A percentile compares a stretch with the other conserved stretches of the same genome.
These are phyloP conservation scores for Epinephelus fuscoguttatus DNA, from an alignment of 2,113 vertebrate genomes.

Conservation along the genomic window DNA sequence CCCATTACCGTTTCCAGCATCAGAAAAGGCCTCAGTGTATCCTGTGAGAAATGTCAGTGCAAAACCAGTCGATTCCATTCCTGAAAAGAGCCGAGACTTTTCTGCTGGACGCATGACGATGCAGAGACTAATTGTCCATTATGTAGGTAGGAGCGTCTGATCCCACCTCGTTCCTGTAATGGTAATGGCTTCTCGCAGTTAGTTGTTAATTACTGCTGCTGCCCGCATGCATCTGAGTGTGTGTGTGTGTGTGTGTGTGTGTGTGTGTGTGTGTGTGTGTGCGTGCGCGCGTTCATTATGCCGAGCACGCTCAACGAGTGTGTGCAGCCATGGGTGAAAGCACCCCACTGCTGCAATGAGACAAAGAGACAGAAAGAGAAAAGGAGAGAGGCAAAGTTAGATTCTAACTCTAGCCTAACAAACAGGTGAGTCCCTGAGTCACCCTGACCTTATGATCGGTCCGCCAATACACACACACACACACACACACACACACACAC, in stretches of 20 bases:
- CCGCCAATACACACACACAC: neutral
- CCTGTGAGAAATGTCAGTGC: neutral
- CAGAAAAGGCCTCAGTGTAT: neutral
- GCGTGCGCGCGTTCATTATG: constrained; percentile 41
- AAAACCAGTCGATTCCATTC: neutral
- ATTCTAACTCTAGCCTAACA: neutral
- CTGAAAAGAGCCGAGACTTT: constrained; percentile 23
- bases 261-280: no score
- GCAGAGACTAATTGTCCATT: constrained; percentile 64
- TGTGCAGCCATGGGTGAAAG: constrained; percentile 65
- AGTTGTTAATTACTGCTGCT: constrained; percentile 73
- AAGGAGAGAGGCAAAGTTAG: constrained; percentile 36
- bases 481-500: neutral
- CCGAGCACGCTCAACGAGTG: constrained; percentile 52
- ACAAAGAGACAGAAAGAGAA: neutral
- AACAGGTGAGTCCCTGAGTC: constrained; percentile 55
- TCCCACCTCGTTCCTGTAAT: constrained; percentile 67
- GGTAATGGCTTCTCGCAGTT: constrained; percentile 65
- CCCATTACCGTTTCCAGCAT: neutral
- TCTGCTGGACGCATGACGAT: constrained; percentile 41
- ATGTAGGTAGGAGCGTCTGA: constrained; percentile 63
- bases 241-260: constrained; percentile 5
- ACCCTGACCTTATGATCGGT: constrained; percentile 52
- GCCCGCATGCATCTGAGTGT: constrained; percentile 18
- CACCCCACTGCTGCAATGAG: constrained; percentile 26